phyloP scores from a whole-genome alignment of 2,888 invertebrate species.

The Stomorhina lunata region DNA sequence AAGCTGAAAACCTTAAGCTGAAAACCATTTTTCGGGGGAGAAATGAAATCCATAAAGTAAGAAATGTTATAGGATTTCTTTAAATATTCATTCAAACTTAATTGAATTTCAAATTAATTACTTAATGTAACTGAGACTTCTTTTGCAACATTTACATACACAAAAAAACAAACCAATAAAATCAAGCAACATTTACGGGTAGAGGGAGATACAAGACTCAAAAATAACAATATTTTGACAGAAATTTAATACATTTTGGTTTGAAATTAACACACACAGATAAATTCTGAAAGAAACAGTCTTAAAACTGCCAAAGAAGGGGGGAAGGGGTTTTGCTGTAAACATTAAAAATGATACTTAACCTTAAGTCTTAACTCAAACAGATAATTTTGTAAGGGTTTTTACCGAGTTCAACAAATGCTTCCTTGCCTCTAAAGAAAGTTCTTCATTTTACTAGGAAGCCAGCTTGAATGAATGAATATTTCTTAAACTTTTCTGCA shows the following conservation, averaged over 20 bases:
- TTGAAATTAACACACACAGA: background rate
- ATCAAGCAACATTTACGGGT: background rate
- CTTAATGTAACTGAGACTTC: constrained; percentile 63
- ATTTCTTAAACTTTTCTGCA: too few relatives aligned
- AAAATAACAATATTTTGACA: constrained; percentile 57
- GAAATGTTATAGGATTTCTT: constrained; percentile 60
- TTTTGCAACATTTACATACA: too few relatives aligned
- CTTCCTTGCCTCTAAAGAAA: too few relatives aligned
- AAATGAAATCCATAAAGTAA: background rate
- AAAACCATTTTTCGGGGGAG: background rate
- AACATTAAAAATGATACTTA: constrained; percentile 52
- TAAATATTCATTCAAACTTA: constrained; percentile 47
- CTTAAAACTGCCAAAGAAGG: background rate
- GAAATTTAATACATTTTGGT: constrained; percentile 59
- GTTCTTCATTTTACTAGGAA: too few relatives aligned
- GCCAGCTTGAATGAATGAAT: constrained; percentile 4
- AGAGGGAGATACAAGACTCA: background rate
- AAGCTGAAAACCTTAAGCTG: background rate
- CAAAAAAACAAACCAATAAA: too few relatives aligned
- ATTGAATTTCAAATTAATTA: constrained; percentile 64
- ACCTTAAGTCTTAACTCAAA: constrained; percentile 32
- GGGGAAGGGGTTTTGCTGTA: too few relatives aligned
- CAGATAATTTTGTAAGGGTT: constrained; percentile 3
- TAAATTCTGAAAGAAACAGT: background rate
- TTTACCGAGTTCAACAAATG: too few relatives aligned